Evolutionary conservation across 2,888 invertebrate genomes (phyloP), one percentile per base, ranked within the genome.

Genomic region (Notodonta dromedarius): DNA sequence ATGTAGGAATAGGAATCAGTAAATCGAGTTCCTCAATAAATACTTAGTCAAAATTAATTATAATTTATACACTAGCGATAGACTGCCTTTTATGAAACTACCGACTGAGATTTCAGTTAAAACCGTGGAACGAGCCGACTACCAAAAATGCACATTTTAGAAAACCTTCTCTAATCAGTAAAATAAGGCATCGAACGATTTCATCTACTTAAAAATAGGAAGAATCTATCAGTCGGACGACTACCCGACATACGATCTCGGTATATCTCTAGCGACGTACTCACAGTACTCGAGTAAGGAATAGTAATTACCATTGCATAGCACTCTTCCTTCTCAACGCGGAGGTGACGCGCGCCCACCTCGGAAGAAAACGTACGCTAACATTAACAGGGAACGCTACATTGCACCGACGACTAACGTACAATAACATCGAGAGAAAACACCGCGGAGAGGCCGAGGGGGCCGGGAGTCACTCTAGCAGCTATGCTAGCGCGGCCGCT

Each of bases 281-380:
- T 57, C 53, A 56, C 24, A 62, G 56, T 55, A 63, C 52, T 51
- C 51, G 14, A 24, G n/a, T 55, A 62, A 62, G 65, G 60, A 56
- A 48, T 42, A 12, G 73, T 78, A 80, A 64, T 87, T 88, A 89
- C 89, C 89, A 81, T 82, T 80, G 80, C 53, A 83, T 67, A 65
- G 78, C 78, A 64, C 80, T 76, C 70, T 77, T 74, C 70, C 81
- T 82, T 72, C 84, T 79, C 77, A 84, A 73, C 70, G 78, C 60
- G 76, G 79, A 86, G 72, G 71, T 69, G 78, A 82, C 77, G 84
- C 84, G 80, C 68, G 80, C 80, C 91, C 91, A 88, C 74, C 90
- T 90, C 82, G 80, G 64, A 83, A 65, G 77, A 80, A 81, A 66
- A 67, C 63, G 50, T 24, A 55, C 55, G 55, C 56, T 54, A 32